Evolutionary conservation across 2,113 vertebrate genomes (phyloP).

Genomic region (Acinonyx jubatus): DNA sequence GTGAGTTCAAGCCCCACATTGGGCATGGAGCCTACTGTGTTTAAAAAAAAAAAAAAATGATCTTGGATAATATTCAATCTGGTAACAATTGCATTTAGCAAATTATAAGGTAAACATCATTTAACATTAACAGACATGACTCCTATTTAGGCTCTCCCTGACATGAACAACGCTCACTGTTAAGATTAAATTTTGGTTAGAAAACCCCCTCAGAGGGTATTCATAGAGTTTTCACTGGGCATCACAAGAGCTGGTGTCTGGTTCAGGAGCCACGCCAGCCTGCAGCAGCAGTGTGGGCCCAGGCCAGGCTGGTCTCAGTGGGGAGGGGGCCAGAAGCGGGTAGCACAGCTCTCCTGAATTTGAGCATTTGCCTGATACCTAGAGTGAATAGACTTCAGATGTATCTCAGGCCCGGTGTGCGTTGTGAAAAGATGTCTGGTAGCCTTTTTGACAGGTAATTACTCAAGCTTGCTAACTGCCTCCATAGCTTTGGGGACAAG

Average conservation of each 20-base stretch:
- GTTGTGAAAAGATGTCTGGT: background rate
- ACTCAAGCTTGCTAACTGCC: fast-evolving
- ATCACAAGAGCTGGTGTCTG: fast-evolving
- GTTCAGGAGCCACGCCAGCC: fast-evolving
- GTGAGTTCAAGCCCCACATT: too few species aligned
- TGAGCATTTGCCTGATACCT: fast-evolving
- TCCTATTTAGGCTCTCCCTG: background rate
- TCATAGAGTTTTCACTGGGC: background rate
- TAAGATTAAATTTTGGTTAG: background rate
- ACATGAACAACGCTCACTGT: background rate
- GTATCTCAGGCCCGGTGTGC: fast-evolving
- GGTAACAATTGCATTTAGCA: background rate
- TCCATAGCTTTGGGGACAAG: fast-evolving
- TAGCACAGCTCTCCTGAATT: background rate
- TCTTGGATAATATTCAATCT: background rate
- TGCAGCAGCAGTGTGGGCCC: fast-evolving
- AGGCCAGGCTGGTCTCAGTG: fast-evolving
- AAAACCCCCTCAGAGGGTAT: background rate
- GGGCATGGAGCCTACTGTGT: too few species aligned
- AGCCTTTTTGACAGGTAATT: background rate
- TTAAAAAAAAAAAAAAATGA: too few species aligned
- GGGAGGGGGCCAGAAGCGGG: fast-evolving
- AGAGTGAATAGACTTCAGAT: background rate
- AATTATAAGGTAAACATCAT: background rate
- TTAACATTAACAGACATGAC: background rate